Base-by-base conservation (phyloP, 2,113 vertebrate species). In the Scatophagus argus region DNA sequence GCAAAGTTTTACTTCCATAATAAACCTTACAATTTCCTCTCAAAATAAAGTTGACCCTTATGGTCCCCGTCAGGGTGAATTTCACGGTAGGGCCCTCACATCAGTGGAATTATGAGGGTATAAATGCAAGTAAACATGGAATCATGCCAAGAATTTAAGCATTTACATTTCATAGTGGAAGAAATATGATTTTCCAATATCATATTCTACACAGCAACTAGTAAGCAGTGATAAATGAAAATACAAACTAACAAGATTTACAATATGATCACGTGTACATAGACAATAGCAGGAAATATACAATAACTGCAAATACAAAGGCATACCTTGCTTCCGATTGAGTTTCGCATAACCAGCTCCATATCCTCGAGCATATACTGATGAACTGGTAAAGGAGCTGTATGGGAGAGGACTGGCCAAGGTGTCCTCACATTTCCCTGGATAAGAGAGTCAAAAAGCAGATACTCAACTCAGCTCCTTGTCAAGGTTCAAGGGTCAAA, bases 271-370 rank as follows among this genome's bases (percentile, higher is more conserved):
- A 4, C 21, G 38, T 39, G 16, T 17, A 3, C 17, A 23, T 52
- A 14, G 11, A 34, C 14, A 74, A 32, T 2, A 71, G 10, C 19
- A 12, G 29, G 23, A 67, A 61, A 13, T 27, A 27, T 13, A 12
- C 7, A 34, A 0, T 0, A 25, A 8, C 8, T 67, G 0, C 12
- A 3, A 6, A 14, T 12, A 43, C 32, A 41, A 8, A 47, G 21
- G 4, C 75, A 6, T 65, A 89, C 97, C 98, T 91, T 96, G 97
- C 92, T 96, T 93, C 73, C 97, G 96, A 85, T 96, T 98, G 63
- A 98, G 93, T 88, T 97, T 99, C 77, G 97, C 98, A 3, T 97
- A 98, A 4, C 97, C 97, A 0, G 97, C 96, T 29, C 94, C 94
- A 11, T 97, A 96, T 71, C 94, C 95, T 55, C 90, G 88, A 13